Evolutionary conservation across 2,888 invertebrate genomes (phyloP).

Genomic region (Apamea sordens): DNA sequence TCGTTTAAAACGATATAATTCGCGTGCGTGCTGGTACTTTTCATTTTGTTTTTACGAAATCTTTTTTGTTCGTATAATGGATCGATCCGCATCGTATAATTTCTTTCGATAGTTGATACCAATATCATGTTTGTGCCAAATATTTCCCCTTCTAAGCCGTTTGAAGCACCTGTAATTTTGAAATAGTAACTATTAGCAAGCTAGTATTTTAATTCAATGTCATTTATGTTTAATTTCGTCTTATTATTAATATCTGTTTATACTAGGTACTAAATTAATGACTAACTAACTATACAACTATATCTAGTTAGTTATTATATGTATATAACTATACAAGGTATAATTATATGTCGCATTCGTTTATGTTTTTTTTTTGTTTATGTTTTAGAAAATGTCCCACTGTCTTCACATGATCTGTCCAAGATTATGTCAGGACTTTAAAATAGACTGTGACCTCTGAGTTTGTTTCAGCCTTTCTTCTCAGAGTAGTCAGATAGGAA

Average conservation of each 20-base stretch:
- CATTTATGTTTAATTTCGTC: not conserved
- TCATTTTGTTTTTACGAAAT: constrained; percentile 79
- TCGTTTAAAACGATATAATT: constrained; percentile 81
- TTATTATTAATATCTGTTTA: not conserved
- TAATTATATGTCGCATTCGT: too few species aligned
- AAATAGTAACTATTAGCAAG: constrained; percentile 6
- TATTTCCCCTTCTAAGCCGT: constrained; percentile 92
- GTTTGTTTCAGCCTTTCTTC: too few species aligned
- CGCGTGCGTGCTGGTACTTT: constrained; percentile 67
- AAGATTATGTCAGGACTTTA: too few species aligned
- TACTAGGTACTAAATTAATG: too few species aligned
- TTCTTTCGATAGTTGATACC: constrained; percentile 89
- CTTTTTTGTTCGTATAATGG: constrained; percentile 76
- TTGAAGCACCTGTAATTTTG: constrained; percentile 87
- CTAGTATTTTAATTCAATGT: constrained; percentile 3
- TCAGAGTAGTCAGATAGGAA: too few species aligned
- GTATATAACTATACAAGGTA: too few species aligned
- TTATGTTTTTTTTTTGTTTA: too few species aligned
- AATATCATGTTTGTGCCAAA: constrained; percentile 92
- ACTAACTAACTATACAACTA: too few species aligned
- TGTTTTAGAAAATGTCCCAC: too few species aligned
- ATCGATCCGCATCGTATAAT: constrained; percentile 76
- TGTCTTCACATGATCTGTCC: too few species aligned
- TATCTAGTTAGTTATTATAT: too few species aligned
- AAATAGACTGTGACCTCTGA: too few species aligned